Percentiles rank a stretch among this genome's conserved stretches.
These are phyloP conservation scores for Hirundichthys speculiger DNA, from an alignment of 2,113 vertebrate species.

Conservation along the genomic window DNA sequence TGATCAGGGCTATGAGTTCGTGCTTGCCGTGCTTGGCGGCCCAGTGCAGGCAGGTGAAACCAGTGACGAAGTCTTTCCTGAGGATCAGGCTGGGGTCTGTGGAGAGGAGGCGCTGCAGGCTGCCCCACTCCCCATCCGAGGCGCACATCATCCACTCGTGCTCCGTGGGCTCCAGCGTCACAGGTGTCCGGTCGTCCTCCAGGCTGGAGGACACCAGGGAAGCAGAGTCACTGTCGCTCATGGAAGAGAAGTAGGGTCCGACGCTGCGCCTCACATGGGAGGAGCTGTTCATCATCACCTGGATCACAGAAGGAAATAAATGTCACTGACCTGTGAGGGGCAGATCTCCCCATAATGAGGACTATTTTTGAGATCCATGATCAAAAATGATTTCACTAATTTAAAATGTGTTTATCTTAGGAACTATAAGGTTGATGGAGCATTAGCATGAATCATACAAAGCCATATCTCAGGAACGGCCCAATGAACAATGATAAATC, in stretches of 20 bases:
- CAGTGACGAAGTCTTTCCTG: constrained; percentile 90
- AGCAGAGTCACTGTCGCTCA: constrained; percentile 46
- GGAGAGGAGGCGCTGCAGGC: constrained; percentile 79
- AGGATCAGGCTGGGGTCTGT: constrained; percentile 83
- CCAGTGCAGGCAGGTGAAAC: constrained; percentile 95
- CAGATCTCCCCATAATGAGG: too few species aligned
- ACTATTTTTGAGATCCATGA: too few species aligned
- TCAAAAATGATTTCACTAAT: too few species aligned
- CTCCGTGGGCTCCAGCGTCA: constrained; percentile 87
- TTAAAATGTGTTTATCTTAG: too few species aligned
- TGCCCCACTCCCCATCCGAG: constrained; percentile 86
- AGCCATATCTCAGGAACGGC: too few species aligned
- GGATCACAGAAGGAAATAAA: background rate
- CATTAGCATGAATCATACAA: too few species aligned
- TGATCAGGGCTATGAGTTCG: constrained; percentile 86
- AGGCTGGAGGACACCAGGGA: constrained; percentile 77
- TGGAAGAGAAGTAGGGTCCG: constrained; percentile 12
- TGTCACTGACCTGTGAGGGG: too few species aligned
- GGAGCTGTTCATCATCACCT: constrained; percentile 75
- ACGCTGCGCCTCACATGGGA: constrained; percentile 82
- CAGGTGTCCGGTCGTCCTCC: constrained; percentile 58
- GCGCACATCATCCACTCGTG: constrained; percentile 95
- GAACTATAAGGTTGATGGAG: too few species aligned
- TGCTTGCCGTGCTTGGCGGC: constrained; percentile 90
- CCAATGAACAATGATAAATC: too few species aligned